A percentile compares a stretch with the other conserved stretches of the same genome.
Conservation (phyloP, 2,113 vertebrate genomes). For the Dasyornis broadbenti region DNA sequence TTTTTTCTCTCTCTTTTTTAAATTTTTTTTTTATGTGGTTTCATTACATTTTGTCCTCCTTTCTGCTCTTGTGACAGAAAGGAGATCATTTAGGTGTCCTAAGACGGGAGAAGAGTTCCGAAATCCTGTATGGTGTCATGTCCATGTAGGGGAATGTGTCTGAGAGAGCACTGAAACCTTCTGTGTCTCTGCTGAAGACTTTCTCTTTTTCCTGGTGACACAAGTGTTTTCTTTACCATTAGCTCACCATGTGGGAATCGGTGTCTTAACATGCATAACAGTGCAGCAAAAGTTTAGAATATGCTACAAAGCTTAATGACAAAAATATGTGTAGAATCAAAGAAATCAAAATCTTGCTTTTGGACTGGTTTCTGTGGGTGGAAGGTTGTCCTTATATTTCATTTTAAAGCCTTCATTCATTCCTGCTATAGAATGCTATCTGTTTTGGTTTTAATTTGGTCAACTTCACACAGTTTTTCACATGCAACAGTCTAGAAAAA, state of each 20-base stretch:
- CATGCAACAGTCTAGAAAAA: background rate
- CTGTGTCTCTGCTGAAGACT: background rate
- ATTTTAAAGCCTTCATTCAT: slow-evolving; percentile 21
- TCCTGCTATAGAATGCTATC: slow-evolving; percentile 13
- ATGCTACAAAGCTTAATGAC: background rate
- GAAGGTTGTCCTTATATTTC: slow-evolving; percentile 14
- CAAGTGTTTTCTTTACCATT: slow-evolving; percentile 16
- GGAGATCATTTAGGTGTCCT: background rate
- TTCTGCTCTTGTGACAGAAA: background rate
- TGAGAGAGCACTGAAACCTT: background rate
- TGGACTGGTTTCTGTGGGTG: background rate
- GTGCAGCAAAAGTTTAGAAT: background rate
- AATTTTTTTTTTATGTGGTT: background rate
- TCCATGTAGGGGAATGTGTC: background rate
- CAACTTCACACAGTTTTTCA: background rate
- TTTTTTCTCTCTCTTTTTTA: background rate
- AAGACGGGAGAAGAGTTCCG: background rate
- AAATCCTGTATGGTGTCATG: background rate
- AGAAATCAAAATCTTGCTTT: slow-evolving; percentile 49
- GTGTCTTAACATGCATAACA: slow-evolving; percentile 13
- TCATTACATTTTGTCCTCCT: background rate
- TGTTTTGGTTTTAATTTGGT: slow-evolving; percentile 30
- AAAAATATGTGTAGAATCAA: slow-evolving; percentile 56
- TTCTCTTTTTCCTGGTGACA: background rate
- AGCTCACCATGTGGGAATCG: background rate